Evolutionary conservation across 2,113 vertebrate species (phyloP).

Genomic region (Sminthopsis crassicaudata): DNA sequence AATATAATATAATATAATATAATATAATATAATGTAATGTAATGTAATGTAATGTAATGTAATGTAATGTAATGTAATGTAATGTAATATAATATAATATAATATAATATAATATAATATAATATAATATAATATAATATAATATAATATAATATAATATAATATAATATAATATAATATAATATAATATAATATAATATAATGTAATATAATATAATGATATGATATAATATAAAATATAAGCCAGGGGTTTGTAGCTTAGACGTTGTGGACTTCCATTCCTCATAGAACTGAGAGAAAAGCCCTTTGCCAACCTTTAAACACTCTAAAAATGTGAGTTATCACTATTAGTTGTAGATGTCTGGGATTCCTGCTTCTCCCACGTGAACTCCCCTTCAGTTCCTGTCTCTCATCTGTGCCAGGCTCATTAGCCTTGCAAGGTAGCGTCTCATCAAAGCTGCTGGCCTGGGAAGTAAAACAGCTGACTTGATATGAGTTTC

Average conservation of each 20-base stretch:
- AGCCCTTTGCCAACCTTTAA: neutral
- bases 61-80: too few relatives aligned
- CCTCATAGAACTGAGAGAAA: neutral
- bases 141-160: too few relatives aligned
- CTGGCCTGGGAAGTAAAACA: neutral
- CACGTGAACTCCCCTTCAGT: neutral
- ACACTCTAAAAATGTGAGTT: neutral
- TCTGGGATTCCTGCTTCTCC: neutral
- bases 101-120: too few relatives aligned
- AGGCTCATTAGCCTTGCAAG: neutral
- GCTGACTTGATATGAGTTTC: conserved; percentile 15
- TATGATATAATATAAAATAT: too few relatives aligned
- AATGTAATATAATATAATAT: too few relatives aligned
- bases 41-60: too few relatives aligned
- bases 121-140: too few relatives aligned
- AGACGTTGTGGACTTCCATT: neutral
- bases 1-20: too few relatives aligned
- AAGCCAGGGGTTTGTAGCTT: neutral
- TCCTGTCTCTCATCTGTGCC: neutral
- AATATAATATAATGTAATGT: too few relatives aligned
- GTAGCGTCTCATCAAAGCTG: neutral
- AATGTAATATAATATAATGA: too few relatives aligned
- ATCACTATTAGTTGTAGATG: neutral
- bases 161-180: too few relatives aligned
- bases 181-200: too few relatives aligned